These are phyloP conservation scores for Brachionus rotundiformis DNA, from an alignment of 1,140 invertebrate genomes.

Conservation along the genomic window DNA sequence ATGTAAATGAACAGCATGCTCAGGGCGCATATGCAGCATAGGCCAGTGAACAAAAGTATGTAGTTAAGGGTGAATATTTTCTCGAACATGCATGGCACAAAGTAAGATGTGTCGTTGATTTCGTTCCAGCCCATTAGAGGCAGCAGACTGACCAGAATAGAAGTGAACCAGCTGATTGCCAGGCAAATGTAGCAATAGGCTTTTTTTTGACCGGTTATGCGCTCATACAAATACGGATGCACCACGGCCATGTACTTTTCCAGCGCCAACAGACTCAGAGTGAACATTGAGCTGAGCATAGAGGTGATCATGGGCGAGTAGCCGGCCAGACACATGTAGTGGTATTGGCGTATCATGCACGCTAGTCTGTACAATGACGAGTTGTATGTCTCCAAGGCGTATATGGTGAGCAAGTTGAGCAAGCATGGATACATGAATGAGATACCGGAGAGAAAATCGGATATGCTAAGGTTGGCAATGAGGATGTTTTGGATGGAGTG, in stretches of 20 bases:
- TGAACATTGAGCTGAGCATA: slow-evolving; percentile 38
- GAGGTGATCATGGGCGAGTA: slow-evolving; percentile 35
- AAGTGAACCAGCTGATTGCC: background rate
- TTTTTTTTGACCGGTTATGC: background rate
- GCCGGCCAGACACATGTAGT: slow-evolving; percentile 41
- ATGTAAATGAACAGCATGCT: slow-evolving; percentile 28
- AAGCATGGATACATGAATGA: slow-evolving; percentile 46
- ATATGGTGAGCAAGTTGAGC: slow-evolving; percentile 3
- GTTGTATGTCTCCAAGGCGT: slow-evolving; percentile 42
- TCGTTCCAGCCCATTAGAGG: slow-evolving; percentile 44
- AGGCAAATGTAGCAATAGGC: background rate
- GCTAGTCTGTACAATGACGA: background rate
- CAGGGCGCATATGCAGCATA: background rate
- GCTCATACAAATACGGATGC: slow-evolving; percentile 38
- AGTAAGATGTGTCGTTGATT: slow-evolving; percentile 15
- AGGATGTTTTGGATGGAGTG: slow-evolving; percentile 41
- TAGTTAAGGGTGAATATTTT: slow-evolving; percentile 35
- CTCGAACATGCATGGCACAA: slow-evolving; percentile 39
- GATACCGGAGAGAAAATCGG: slow-evolving; percentile 29
- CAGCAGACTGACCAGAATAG: slow-evolving; percentile 18
- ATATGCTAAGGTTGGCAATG: slow-evolving; percentile 29
- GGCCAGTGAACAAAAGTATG: slow-evolving; percentile 10
- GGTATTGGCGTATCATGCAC: slow-evolving; percentile 15
- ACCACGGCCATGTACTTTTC: slow-evolving; percentile 41
- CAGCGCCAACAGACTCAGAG: background rate